Evolutionary conservation across 37 sponge, comb jelly and placozoan genomes (phyloP).

Genomic region (Beroe ovata): DNA sequence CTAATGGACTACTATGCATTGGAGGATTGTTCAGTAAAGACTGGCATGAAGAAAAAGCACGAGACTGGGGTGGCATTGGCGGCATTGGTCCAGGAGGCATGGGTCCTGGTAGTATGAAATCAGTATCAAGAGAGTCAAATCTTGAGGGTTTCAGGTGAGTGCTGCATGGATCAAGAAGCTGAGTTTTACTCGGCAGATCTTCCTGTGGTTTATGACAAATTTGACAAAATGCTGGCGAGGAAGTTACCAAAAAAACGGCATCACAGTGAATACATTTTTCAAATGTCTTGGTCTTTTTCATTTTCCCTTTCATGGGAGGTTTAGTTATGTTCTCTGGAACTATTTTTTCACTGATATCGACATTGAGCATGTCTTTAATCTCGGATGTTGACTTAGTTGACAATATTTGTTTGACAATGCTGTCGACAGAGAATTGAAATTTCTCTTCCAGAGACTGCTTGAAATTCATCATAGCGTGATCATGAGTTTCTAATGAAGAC

Average conservation of each 20-base stretch:
- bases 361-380: constrained; percentile 17
- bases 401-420: constrained; percentile 16
- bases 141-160: not conserved
- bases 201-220: constrained; percentile 22
- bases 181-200: not conserved
- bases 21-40: not conserved
- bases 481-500: not conserved
- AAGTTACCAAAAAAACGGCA: not conserved
- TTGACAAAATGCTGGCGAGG: not conserved
- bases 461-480: not conserved
- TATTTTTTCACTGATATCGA: constrained; percentile 27
- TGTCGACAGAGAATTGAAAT: constrained; percentile 34
- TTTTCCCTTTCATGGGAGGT: not conserved
- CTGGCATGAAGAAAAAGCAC: not conserved
- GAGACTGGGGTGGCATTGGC: not conserved
- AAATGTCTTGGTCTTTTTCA: not conserved
- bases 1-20: not conserved
- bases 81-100: not conserved
- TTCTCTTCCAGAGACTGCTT: constrained; percentile 1
- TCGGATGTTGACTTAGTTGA: not conserved
- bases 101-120: not conserved
- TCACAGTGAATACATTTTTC: constrained; percentile 15
- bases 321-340: not conserved
- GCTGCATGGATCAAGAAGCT: too few species aligned
- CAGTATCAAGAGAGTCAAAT: not conserved